Evolutionary conservation across 2,113 vertebrate genomes (phyloP), one percentile per base, ranked within the genome.

Genomic region (Nymphicus hollandicus): DNA sequence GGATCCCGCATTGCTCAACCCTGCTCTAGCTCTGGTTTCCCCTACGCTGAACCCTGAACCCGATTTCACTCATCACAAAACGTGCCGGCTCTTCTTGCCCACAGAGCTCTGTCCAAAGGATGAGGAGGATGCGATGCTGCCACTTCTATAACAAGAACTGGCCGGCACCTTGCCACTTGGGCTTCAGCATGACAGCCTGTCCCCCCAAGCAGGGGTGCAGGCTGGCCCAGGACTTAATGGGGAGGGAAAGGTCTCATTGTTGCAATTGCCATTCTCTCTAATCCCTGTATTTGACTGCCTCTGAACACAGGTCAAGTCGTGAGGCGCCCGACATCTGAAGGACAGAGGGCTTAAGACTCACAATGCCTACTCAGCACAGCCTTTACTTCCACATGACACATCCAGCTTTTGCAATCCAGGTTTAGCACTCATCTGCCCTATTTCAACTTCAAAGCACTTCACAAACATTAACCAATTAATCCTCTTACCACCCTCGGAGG

Each of bases 391-490:
- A 64, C 44, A 53, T 92, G 93, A 94, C 92, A 87, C 90, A 81
- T 63, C n/a, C 7, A 55, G 43, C 68, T 96, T 94, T 95, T 86
- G 90, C 88, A 94, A 96, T 86, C 35, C 41, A 4, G 28, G 52
- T 64, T 64, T 81, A 92, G 83, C 49, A 66, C 65, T 87, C 53
- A 86, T 71, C 86, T 93, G 86, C 52, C 83, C 68, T 71, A 88
- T 89, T 94, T 95, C 77, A 76, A 91, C 95, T 96, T 96, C 95
- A 95, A 96, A 96, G 96, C 52, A 55, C 91, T 91, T 84, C 4
- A 13, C 65, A 65, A 91, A 68, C 83, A 87, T 89, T 91, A 96
- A 95, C 91, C 85, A 95, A 89, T 96, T 96, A 96, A 96, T 93
- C 93, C 73, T 91, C 95, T 95, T 69, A 20, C 80, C 94, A 73